These are phyloP conservation scores for Thereva nobilitata DNA, from an alignment of 2,888 invertebrate species.

Conservation along the genomic window DNA sequence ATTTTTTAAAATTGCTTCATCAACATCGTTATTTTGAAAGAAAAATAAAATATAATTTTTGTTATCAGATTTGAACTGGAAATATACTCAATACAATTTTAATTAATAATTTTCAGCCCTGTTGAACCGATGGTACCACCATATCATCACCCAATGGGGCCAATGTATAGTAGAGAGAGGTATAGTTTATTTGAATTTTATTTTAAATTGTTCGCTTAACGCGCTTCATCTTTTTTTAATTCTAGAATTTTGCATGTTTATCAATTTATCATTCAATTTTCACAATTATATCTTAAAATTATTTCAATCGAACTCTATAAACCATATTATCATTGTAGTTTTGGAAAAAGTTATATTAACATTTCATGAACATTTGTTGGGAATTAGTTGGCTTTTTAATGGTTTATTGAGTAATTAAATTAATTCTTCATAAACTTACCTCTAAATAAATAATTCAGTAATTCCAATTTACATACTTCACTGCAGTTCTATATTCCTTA, in stretches of 20 bases:
- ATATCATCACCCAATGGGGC: conserved; percentile 61
- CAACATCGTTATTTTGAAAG: no score
- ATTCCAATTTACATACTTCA: neutral
- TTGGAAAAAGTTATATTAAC: no score
- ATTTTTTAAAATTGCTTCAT: neutral
- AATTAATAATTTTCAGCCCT: conserved; percentile 55
- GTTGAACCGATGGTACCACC: conserved; percentile 60
- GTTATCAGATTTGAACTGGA: neutral
- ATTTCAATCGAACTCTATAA: no score
- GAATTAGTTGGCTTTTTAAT: no score
- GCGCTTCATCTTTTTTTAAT: no score
- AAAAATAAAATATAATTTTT: conserved; percentile 1
- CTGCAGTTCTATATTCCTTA: neutral
- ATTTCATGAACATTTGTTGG: no score
- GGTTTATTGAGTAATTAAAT: no score
- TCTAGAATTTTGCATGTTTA: no score
- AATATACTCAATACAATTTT: conserved; percentile 35
- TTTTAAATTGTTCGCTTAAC: neutral
- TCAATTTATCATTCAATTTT: no score
- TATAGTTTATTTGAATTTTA: conserved; percentile 49
- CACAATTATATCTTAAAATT: no score
- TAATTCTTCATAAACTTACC: conserved; percentile 12
- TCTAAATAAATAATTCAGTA: conserved; percentile 3
- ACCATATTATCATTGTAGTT: no score
- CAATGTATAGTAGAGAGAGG: conserved; percentile 60